A percentile compares a stretch with the other conserved stretches of the same genome.
Conservation (phyloP, 2,797 vertebrate species). For the Lophotriccus pileatus region DNA sequence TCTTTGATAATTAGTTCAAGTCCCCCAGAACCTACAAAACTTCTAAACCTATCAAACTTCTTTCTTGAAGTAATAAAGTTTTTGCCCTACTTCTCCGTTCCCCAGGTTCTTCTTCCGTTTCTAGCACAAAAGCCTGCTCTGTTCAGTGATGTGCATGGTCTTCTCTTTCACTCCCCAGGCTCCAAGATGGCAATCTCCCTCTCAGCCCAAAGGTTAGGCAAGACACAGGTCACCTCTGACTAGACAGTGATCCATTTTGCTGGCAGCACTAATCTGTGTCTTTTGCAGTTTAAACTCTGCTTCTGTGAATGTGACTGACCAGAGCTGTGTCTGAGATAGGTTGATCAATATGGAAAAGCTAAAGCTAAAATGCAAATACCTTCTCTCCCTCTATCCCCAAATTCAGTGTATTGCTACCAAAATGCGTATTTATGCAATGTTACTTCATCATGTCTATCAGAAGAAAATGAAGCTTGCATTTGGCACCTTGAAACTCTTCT, state of each 20-base stretch:
- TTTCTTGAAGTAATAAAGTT: constrained; percentile 21
- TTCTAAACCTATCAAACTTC: constrained; percentile 8
- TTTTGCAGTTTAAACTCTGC: neutral
- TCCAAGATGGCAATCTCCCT: neutral
- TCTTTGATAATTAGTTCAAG: constrained; percentile 50
- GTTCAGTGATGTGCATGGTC: neutral
- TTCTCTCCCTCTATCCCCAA: neutral
- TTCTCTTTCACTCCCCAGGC: neutral
- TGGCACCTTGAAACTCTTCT: neutral
- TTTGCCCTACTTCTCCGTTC: constrained; percentile 12
- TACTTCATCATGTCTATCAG: neutral
- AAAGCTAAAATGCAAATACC: neutral
- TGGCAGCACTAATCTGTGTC: neutral
- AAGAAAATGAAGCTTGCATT: neutral
- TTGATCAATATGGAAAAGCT: neutral
- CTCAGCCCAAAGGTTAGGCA: neutral
- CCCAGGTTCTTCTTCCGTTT: neutral
- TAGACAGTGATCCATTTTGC: neutral
- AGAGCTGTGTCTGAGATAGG: neutral
- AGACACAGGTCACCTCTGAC: neutral
- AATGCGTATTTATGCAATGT: neutral
- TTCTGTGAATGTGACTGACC: neutral
- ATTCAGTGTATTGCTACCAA: neutral
- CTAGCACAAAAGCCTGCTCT: neutral
- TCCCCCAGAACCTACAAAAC: constrained; percentile 16